These are phyloP conservation scores for Hydropsyche tenuis DNA, from an alignment of 1,140 invertebrate genomes.

Conservation along the genomic window DNA sequence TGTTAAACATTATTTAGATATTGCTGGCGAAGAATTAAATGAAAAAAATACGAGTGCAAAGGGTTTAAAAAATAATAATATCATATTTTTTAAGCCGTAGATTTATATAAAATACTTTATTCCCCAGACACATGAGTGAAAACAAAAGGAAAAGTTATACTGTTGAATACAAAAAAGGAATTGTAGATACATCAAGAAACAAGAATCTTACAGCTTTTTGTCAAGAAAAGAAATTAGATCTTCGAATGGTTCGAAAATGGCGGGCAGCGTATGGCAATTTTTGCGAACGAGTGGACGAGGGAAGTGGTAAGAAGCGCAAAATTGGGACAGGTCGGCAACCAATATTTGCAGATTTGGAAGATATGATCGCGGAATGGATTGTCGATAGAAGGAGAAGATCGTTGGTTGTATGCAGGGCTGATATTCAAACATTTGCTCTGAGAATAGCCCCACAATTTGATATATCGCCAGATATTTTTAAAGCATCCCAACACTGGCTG, in stretches of 20 bases:
- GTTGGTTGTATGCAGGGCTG: slow-evolving; percentile 12
- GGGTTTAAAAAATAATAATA: slow-evolving; percentile 18
- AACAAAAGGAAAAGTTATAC: slow-evolving; percentile 25
- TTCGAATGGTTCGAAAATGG: slow-evolving; percentile 28
- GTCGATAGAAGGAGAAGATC: slow-evolving; percentile 1
- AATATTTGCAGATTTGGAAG: slow-evolving; percentile 17
- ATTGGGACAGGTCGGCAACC: neutral
- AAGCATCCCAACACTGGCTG: slow-evolving; percentile 10
- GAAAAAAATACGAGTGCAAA: no score
- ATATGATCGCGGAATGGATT: slow-evolving; percentile 10
- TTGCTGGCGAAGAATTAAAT: no score
- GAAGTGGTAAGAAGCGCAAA: slow-evolving; percentile 18
- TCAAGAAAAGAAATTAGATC: slow-evolving; percentile 20
- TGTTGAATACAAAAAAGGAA: slow-evolving; percentile 20
- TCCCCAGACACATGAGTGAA: neutral
- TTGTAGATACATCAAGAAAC: neutral
- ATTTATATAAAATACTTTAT: slow-evolving; percentile 2
- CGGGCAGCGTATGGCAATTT: slow-evolving; percentile 8
- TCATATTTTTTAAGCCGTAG: slow-evolving; percentile 5
- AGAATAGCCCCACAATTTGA: neutral
- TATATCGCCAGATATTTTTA: slow-evolving; percentile 12
- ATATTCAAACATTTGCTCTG: no score
- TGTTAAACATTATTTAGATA: no score
- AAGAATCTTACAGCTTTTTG: slow-evolving; percentile 24
- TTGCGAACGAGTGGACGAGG: neutral